Evolutionary conservation across 2,888 invertebrate genomes (phyloP), one percentile per base, ranked within the genome.

Genomic region (Apamea monoglypha): DNA sequence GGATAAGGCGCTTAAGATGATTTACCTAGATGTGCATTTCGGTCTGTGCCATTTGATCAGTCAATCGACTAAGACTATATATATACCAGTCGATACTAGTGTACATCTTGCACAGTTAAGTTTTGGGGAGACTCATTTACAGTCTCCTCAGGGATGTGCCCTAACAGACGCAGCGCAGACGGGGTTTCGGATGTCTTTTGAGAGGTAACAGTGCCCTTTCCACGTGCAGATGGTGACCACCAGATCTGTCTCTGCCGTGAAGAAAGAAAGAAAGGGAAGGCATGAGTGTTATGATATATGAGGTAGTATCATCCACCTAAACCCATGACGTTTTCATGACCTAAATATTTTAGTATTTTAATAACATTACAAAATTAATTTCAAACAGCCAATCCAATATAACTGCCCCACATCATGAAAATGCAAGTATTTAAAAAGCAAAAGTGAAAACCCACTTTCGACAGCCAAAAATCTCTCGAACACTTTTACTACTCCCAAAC

Each of bases 401-500:
- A n/a, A 36, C 14, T n/a, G 63, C 8, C 16, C 29, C 29, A 53
- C 50, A 21, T 32, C 36, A 66, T n/a, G 63, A 84, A 75, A 84
- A 67, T 71, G 76, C n/a, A 80, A 81, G 69, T 76, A 53, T 67
- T 32, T 59, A 10, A 80, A 85, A 82, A 74, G 74, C 72, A 75
- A 86, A 74, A 86, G 77, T 83, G 68, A 67, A 50, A 75, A 64
- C n/a, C 36, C 29, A 81, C 76, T 86, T 86, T 86, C 76, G 18
- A 71, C 25, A 6, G 56, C 80, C 81, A 66, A 85, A 85, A 83
- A 50, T 66, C 66, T 70, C 16, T 74, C 29, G 18, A 67, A 66
- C 74, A 72, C 83, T 85, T 77, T 80, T 77, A 77, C 83, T 80
- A 10, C 2, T 29, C 0, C 7, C 12, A 72, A 56, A 78, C 84